Base-by-base conservation (phyloP, 2,113 vertebrate species). In the Otus sunia region DNA sequence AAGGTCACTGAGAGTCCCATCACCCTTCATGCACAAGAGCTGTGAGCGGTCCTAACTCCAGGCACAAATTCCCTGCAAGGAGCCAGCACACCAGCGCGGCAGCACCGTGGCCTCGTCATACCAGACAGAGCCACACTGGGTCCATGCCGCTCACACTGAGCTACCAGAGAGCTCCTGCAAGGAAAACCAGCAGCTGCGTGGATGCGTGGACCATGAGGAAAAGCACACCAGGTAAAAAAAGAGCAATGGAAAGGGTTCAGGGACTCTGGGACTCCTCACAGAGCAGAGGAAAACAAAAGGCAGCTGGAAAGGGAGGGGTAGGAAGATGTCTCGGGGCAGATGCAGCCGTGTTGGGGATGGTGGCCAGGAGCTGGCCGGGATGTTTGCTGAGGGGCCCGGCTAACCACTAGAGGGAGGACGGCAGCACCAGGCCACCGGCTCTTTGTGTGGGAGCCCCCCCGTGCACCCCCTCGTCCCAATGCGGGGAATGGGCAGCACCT, bases 401-500 rank as follows among this genome's bases (percentile, higher is more conserved):
- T 64, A 73, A 77, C 86, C 80, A 0, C 94, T 94, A 95, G 92
- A 94, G 94, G 91, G 86, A 96, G 91, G 67, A 59, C 0, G 2
- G 68, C 39, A 3, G 58, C 34, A 0, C 2, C 30, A 0, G 3
- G 52, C 32, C 6, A 3, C 23, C 0, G 1, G n/a, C 58, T 85
- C 63, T 88, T 90, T 88, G 92, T 88, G 75, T 6, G 2, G 29
- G 29, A 88, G n/a, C 64, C 56, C 43, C 39, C 43, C 45, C 43
- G 64, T 2, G 8, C 37, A 62, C 13, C 37, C 67, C 15, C 34
- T 53, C 43, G 53, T 64, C 52, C 58, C 1, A 0, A 34, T 19
- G 62, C 3, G 3, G 37, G 15, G 25, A 1, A 1, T 4, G 2
- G 49, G 39, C 84, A 88, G 68, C 47, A 76, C 23, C 36, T 41